Evolutionary conservation across 2,888 invertebrate genomes (phyloP), one percentile per base, ranked within the genome.

Genomic region (Sinohyriopsis cumingii): DNA sequence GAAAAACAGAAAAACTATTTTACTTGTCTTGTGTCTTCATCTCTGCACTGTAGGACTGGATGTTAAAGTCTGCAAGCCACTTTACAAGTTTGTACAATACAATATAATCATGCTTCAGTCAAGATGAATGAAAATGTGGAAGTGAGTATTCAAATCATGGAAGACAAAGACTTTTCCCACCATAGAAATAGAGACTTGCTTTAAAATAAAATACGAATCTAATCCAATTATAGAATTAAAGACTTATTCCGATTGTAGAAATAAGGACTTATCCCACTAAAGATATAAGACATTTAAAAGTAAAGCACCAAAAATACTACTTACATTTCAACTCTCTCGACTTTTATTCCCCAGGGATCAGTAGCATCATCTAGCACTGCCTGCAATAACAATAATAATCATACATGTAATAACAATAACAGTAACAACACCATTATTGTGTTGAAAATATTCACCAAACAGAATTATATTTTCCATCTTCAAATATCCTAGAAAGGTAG

Each of bases 281-380:
- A 45, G 45, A 45, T 3, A 45, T 45, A 45, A 45, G 15, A 12
- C 45, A 12, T 45, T 22, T 59, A 25, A 15, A n/a, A 0, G 18
- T 24, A 0, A 15, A 24, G 15, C 22, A 4, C 25, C 15, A 5
- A 59, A 59, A 59, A 28, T 33, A n/a, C 20, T 45, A 84, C 84
- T 83, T 75, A 84, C 88, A 88, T 82, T 79, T 88, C 88, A 19
- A 88, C 87, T 59, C 88, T 75, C 68, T 88, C 88, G 20, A 91
- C 91, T 72, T 89, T 89, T 64, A 90, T 89, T 28, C 90, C 91
- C 88, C 91, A 91, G 24, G 87, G 87, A 72, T 91, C 90, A 12
- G 91, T 91, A 53, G 90, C 90, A 66, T 90, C 89, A 78, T 90
- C 91, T 45, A 91, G 79, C 22, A 87, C 79, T n/a, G 76, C 76